Evolutionary conservation across 1,140 invertebrate genomes (phyloP), one percentile per base, ranked within the genome.

Genomic region (Papilio glaucus): DNA sequence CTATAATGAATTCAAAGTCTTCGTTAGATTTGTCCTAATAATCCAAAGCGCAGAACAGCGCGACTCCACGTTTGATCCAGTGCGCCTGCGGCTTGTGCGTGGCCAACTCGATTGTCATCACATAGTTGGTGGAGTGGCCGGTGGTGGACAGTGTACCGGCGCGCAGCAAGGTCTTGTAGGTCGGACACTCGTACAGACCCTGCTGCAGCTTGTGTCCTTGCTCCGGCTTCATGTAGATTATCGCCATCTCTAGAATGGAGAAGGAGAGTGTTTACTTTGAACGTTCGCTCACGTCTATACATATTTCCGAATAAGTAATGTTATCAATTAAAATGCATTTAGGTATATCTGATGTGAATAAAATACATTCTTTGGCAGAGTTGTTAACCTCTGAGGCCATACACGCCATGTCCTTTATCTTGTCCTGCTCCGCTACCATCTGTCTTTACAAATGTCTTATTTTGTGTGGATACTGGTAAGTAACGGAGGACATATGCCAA

Each of bases 41-140:
- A 88, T 97, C 95, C 0, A 97, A 87, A 24, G 96, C 96, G 78
- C 96, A 97, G 71, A 97, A 95, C 12, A 97, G 81, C 0, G 96
- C 97, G 0, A 96, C 96, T 1, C 97, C 97, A 42, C 96, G 87
- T 85, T 96, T 96, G 49, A 97, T 96, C 97, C 97, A 98, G 80
- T 97, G 96, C 29, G 93, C 85, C 72, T 95, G 94, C 0, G 94
- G 88, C 77, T 95, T 92, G 18, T 94, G 85, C 1, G 95, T 95
- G 1, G 95, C 94, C 33, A 98, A 90, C 73, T 95, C 94, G 62
- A 97, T 95, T 10, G 95, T 94, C 72, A 97, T 86, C n/a, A 98
- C 96, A 86, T 96, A 97, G 91, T 97, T 33, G 2, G 6, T 33
- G 6, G 96, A 97, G 87, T 97, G 95, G 24, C 96, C 95, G 18